A percentile compares a stretch with the other conserved stretches of the same genome.
These are phyloP conservation scores for Xestia c-nigrum DNA, from an alignment of 2,888 invertebrate species.

Conservation along the genomic window DNA sequence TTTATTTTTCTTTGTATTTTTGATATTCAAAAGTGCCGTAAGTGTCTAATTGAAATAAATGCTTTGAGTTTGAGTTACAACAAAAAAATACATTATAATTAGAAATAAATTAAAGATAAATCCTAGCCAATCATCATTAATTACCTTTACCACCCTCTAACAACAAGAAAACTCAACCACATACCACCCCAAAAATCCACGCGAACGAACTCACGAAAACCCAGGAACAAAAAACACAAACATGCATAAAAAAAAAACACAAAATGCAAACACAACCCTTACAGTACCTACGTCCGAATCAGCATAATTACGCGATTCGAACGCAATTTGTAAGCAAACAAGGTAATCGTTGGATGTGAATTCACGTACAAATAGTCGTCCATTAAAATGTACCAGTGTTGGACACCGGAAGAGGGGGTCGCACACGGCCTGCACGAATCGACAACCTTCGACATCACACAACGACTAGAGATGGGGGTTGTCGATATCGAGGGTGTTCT, in stretches of 20 bases:
- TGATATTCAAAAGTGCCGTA: too few relatives aligned
- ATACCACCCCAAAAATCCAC: not conserved
- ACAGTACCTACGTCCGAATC: constrained; percentile 44
- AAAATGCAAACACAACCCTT: constrained; percentile 38
- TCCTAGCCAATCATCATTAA: accelerated
- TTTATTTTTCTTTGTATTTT: too few relatives aligned
- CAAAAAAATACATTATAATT: too few relatives aligned
- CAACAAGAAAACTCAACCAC: not conserved
- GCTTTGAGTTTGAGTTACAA: too few relatives aligned
- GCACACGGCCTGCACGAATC: constrained; percentile 80
- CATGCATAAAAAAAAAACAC: constrained; percentile 22
- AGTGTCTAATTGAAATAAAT: too few relatives aligned
- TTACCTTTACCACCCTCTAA: not conserved
- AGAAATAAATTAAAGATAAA: not conserved
- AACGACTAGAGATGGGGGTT: constrained; percentile 76
- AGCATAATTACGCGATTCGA: constrained; percentile 61
- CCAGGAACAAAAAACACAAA: not conserved
- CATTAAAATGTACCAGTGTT: constrained; percentile 80
- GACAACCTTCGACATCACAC: constrained; percentile 89
- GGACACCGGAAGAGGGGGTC: constrained; percentile 86
- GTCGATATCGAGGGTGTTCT: constrained; percentile 59
- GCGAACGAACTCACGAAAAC: not conserved
- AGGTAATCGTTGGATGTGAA: constrained; percentile 67
- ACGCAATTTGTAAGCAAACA: constrained; percentile 67
- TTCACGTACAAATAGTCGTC: constrained; percentile 78